Evolutionary conservation across 2,888 invertebrate species (phyloP).

Genomic region (Cephonodes hylas): DNA sequence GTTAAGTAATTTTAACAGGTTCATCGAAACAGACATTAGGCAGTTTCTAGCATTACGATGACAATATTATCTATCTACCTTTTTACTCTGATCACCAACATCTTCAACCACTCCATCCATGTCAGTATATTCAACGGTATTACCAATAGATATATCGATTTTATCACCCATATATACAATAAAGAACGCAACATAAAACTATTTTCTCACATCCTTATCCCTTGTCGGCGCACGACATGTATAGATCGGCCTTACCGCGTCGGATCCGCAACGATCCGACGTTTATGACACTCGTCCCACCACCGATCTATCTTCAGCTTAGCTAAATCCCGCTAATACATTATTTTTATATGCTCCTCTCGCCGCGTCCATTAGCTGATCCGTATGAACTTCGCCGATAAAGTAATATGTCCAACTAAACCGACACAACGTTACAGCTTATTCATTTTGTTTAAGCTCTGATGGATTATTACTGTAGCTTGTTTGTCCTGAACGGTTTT

Average conservation of each 20-base stretch:
- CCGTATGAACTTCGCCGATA: slow-evolving; percentile 33
- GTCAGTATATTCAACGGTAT: too few relatives aligned
- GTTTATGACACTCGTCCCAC: slow-evolving; percentile 28
- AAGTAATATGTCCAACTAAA: slow-evolving; percentile 21
- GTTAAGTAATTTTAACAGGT: too few relatives aligned
- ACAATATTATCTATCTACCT: too few relatives aligned
- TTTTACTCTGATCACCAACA: too few relatives aligned
- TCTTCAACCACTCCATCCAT: neutral
- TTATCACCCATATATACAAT: too few relatives aligned
- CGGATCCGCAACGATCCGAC: neutral
- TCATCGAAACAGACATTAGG: too few relatives aligned
- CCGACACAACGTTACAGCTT: slow-evolving; percentile 9
- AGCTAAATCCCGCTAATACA: slow-evolving; percentile 56
- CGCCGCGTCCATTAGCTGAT: slow-evolving; percentile 37
- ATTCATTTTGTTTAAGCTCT: neutral
- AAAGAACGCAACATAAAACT: too few relatives aligned
- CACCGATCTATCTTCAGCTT: slow-evolving; percentile 54
- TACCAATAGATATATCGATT: too few relatives aligned
- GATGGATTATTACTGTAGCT: neutral
- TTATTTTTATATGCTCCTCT: slow-evolving; percentile 50
- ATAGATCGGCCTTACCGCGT: neutral
- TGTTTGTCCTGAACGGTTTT: too few relatives aligned
- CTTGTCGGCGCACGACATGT: neutral
- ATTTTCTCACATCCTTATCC: neutral
- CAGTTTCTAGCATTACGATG: too few relatives aligned